Percentiles rank a stretch among this genome's conserved stretches.
phyloP scores from a whole-genome alignment of 2,113 vertebrate genomes.

The Colossoma macropomum region DNA sequence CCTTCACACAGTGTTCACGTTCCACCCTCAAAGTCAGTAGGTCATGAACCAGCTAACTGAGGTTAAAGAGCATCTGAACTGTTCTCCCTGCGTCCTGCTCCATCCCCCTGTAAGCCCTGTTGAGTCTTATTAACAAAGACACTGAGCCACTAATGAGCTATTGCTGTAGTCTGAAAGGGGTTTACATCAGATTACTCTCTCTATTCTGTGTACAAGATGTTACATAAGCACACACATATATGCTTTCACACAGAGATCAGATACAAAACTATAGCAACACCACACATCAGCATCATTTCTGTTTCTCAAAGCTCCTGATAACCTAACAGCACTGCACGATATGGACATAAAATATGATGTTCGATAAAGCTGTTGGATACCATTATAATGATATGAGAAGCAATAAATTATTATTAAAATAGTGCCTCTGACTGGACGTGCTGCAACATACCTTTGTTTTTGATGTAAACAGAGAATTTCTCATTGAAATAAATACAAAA shows the following conservation, averaged over 20 bases:
- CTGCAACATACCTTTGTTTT: too few species aligned
- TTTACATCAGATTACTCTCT: constrained; percentile 13
- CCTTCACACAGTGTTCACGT: neutral
- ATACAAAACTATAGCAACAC: neutral
- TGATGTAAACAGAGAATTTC: too few species aligned
- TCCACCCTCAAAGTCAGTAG: neutral
- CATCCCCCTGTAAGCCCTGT: constrained; percentile 1
- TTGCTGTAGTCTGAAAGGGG: neutral
- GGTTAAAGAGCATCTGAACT: neutral
- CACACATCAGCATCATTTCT: too few species aligned
- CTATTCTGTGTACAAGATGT: neutral
- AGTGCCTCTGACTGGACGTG: too few species aligned
- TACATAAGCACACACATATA: constrained; percentile 2
- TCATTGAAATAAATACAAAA: too few species aligned
- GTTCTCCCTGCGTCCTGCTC: neutral
- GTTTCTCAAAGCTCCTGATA: too few species aligned
- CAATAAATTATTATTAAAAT: too few species aligned
- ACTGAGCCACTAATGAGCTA: constrained; percentile 54
- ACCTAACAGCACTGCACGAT: too few species aligned
- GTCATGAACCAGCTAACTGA: neutral
- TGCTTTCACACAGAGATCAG: neutral
- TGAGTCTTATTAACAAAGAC: constrained; percentile 64
- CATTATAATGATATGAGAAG: too few species aligned
- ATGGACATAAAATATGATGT: too few species aligned
- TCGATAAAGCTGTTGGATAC: too few species aligned